Evolutionary conservation across 2,113 vertebrate genomes (phyloP).

Genomic region (Chaetops frenatus): DNA sequence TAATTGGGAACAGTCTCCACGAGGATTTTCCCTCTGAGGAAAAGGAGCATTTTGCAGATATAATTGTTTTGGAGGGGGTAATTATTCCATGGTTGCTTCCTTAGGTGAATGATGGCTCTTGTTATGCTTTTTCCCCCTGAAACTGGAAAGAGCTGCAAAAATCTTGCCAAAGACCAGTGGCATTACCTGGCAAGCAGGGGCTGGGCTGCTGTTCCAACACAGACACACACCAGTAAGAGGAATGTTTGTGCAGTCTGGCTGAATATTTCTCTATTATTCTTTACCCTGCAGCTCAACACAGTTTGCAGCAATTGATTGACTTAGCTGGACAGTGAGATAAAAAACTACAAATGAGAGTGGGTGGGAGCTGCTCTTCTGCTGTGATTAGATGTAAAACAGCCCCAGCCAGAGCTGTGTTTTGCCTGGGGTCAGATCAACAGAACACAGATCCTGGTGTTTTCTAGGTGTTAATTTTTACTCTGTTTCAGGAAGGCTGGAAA

Average conservation of each 20-base stretch:
- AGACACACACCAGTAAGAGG: neutral
- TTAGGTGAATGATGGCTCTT: neutral
- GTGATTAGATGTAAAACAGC: conserved; percentile 27
- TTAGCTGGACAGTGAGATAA: conserved; percentile 44
- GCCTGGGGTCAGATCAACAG: conserved; percentile 29
- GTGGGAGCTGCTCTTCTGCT: neutral
- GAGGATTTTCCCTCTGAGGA: conserved; percentile 22
- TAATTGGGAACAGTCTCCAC: conserved; percentile 40
- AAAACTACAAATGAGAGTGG: neutral
- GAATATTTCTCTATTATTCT: neutral
- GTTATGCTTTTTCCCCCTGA: neutral
- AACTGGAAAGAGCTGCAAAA: neutral
- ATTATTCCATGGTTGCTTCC: neutral
- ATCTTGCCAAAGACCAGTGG: neutral
- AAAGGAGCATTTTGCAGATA: conserved; percentile 24
- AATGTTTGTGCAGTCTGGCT: neutral
- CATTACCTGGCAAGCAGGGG: neutral
- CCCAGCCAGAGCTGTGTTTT: neutral
- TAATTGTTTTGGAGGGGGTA: conserved; percentile 39
- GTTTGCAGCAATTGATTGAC: conserved; percentile 45
- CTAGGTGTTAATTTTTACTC: neutral
- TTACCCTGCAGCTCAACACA: conserved; percentile 42
- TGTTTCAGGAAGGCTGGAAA: neutral
- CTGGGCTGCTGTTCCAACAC: neutral
- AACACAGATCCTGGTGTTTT: neutral